Conservation (phyloP, 2,888 invertebrate species). For the Itoplectis maculator region DNA sequence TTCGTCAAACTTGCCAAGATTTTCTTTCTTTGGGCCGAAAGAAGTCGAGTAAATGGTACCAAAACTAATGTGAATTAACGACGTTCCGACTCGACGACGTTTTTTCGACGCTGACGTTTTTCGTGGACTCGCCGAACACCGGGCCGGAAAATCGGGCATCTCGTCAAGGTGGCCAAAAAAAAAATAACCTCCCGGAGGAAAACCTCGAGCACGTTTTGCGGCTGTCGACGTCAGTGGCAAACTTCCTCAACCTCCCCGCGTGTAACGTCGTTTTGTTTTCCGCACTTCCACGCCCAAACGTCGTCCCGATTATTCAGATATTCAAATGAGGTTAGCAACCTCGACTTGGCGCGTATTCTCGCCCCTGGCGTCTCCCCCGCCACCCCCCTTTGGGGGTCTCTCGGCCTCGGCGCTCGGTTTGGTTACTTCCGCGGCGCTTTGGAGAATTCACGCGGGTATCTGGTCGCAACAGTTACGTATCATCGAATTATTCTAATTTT, state of each 20-base stretch:
- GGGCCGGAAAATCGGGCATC: conserved; percentile 24
- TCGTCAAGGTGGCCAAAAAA: conserved; percentile 46
- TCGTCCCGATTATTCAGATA: conserved; percentile 84
- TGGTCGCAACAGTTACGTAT: conserved; percentile 84
- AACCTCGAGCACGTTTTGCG: conserved; percentile 63
- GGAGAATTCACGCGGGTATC: conserved; percentile 71
- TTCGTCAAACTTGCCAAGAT: too few relatives aligned
- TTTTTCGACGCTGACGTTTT: too few relatives aligned
- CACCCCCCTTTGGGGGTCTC: too few relatives aligned
- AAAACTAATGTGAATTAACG: not conserved
- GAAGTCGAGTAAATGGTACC: not conserved
- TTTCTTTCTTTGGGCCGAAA: not conserved
- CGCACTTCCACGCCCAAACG: conserved; percentile 81
- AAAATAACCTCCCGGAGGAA: conserved; percentile 72
- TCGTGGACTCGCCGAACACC: not conserved
- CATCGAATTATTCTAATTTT: conserved; percentile 84
- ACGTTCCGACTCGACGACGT: not conserved
- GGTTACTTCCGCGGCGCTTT: conserved; percentile 44
- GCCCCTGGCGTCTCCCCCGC: too few relatives aligned
- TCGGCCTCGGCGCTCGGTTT: not conserved
- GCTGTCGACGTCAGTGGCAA: conserved; percentile 80
- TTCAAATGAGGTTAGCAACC: conserved; percentile 81
- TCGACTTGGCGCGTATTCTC: conserved; percentile 20
- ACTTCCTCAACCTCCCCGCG: conserved; percentile 74
- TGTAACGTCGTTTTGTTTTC: conserved; percentile 68